Conservation (phyloP, 2,797 vertebrate species). For the Cuculus canorus region DNA sequence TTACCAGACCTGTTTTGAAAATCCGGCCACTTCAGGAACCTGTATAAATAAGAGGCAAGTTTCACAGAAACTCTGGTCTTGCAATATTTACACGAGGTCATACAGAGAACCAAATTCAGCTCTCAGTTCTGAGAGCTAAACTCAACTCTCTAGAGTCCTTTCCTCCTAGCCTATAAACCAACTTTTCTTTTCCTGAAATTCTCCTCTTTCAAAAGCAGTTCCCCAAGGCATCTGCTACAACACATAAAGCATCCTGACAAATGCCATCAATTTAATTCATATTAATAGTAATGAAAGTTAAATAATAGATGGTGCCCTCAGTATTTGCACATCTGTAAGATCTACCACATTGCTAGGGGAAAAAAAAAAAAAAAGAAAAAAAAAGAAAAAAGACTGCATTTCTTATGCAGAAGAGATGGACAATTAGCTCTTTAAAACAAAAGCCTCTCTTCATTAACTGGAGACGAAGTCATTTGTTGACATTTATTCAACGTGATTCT, state of each 20-base stretch:
- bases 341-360: neutral
- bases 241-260: conserved; percentile 35
- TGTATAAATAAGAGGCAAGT: neutral
- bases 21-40: neutral
- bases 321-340: neutral
- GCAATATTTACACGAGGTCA: neutral
- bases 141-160: neutral
- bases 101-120: neutral
- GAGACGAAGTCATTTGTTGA: neutral
- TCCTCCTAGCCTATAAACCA: neutral
- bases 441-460: conserved; percentile 21
- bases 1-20: neutral
- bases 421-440: conserved; percentile 13
- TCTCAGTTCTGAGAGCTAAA: neutral
- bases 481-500: neutral
- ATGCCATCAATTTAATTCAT: conserved; percentile 44
- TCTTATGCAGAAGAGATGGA: neutral
- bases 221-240: conserved; percentile 9
- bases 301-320: conserved; percentile 38
- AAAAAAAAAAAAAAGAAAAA: neutral
- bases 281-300: conserved; percentile 37
- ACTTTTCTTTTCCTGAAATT: conserved; percentile 5
- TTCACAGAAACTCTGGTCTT: neutral
- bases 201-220: neutral
- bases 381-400: neutral